Percentiles rank a stretch among this genome's conserved stretches.
Conservation (phyloP, 2,888 invertebrate species). For the Amphiduros pacificus region DNA sequence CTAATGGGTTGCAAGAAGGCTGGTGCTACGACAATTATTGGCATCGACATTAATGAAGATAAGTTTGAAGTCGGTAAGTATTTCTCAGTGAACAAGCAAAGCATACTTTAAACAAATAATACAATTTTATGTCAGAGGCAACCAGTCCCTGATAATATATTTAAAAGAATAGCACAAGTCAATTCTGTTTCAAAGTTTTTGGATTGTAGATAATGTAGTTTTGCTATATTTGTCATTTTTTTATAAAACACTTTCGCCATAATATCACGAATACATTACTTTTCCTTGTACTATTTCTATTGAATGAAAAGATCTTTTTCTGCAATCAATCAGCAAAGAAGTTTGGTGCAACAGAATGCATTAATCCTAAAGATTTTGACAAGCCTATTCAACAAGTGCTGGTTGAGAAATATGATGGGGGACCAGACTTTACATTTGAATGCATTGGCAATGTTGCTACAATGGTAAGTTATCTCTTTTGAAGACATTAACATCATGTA, state of each 20-base stretch:
- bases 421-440: slow-evolving; percentile 96
- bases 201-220: too few relatives aligned
- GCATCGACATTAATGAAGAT: slow-evolving; percentile 56
- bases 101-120: too few relatives aligned
- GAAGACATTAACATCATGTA: too few relatives aligned
- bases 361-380: slow-evolving; percentile 78
- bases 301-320: background rate
- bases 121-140: too few relatives aligned
- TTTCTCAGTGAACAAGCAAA: too few relatives aligned
- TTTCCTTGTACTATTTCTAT: too few relatives aligned
- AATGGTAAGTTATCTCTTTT: slow-evolving; percentile 63
- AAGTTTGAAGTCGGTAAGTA: slow-evolving; percentile 63
- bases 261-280: too few relatives aligned
- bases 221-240: too few relatives aligned
- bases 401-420: slow-evolving; percentile 88
- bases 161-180: too few relatives aligned
- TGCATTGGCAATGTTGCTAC: slow-evolving; percentile 84
- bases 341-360: slow-evolving; percentile 92
- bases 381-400: slow-evolving; percentile 81
- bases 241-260: too few relatives aligned
- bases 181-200: too few relatives aligned
- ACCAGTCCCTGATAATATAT: too few relatives aligned
- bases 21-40: slow-evolving; percentile 56
- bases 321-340: slow-evolving; percentile 70
- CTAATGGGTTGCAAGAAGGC: slow-evolving; percentile 60